Base-by-base conservation (phyloP, 2,888 invertebrate species). In the Pammene aurita region DNA sequence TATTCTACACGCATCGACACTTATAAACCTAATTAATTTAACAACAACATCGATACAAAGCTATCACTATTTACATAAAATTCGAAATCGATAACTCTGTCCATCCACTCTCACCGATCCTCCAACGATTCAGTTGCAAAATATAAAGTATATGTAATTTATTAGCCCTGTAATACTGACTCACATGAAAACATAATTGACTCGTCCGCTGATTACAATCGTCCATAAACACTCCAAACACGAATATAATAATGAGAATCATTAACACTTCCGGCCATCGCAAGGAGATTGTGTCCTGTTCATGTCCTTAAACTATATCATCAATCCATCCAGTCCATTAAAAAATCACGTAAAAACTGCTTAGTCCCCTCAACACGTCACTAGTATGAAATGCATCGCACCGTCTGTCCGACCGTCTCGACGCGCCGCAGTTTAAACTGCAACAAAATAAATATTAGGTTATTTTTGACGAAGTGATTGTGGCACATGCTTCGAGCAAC, bases 131-230 rank as follows among this genome's bases (percentile, higher is more conserved):
- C 63, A 63, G 38, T 64, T 58, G 57, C 52, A 68, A 61, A 63
- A 71, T 71, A 71, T 67, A 64, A 62, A 54, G 65, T 72, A 66
- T 67, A 64, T 58, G 66, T 68, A 63, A 67, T 75, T 69, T 77
- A 76, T 83, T 81, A 78, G 85, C 89, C 89, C 89, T 90, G 89
- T 92, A 92, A 92, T 92, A 92, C 92, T 92, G 92, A 88, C 87
- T 87, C 84, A 85, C 84, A 80, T 81, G 82, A 81, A 81, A 79
- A 77, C 84, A 89, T 84, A 90, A 91, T 90, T 90, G 90, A 90
- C 87, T 79, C 80, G 71, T 73, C 67, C 73, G 74, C 76, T 76
- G 70, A 26, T 26, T 26, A 26, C 26, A 26, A 26, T 26, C 2
- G 1, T 35, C 34, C 72, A 68, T 71, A 72, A 50, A 66, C 74